Evolutionary conservation across 2,888 invertebrate genomes (phyloP), one percentile per base, ranked within the genome.

Genomic region (Tachina fera): DNA sequence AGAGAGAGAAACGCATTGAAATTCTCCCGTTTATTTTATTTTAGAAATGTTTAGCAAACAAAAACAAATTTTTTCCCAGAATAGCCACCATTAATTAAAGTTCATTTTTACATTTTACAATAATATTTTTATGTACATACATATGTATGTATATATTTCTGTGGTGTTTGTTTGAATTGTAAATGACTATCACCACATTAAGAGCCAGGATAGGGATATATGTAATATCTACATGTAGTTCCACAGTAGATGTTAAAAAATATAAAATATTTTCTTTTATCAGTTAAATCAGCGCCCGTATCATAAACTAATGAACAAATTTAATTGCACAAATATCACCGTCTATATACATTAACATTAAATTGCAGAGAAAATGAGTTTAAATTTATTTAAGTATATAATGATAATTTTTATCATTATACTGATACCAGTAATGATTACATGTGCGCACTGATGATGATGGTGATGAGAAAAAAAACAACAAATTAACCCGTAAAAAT

Each of bases 331-430:
- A 81, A 85, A 78, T 75, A 79, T 79, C 75, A 82, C 76, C 86
- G 83, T 74, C 84, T 79, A 79, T 79, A 70, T 49, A 61, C 65
- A 75, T 85, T 81, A 85, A 78, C 70, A 71, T 71, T 79, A 83
- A 83, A 83, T 83, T 86, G 79, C 71, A 79, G 75, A 86, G 31
- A 6, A 31, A 31, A 31, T 31, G 31, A 31, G 79, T 83, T 83
- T 83, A 79, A 86, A 79, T 86, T 75, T 83, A 86, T 76, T 76
- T 80, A 83, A 86, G 71, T 79, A 83, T 76, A 76, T 86, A 86
- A 86, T 76, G 79, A 76, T 72, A 76, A 74, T 80, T 76, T 56
- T 72, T 63, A 80, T 71, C 53, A 47, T 47, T 9, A 68, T 63
- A 68, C 74, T 70, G 77, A 79, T 65, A 19, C 41, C 75, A 56